phyloP scores from a whole-genome alignment of 2,888 invertebrate genomes.

The Neoascia interrupta region DNA sequence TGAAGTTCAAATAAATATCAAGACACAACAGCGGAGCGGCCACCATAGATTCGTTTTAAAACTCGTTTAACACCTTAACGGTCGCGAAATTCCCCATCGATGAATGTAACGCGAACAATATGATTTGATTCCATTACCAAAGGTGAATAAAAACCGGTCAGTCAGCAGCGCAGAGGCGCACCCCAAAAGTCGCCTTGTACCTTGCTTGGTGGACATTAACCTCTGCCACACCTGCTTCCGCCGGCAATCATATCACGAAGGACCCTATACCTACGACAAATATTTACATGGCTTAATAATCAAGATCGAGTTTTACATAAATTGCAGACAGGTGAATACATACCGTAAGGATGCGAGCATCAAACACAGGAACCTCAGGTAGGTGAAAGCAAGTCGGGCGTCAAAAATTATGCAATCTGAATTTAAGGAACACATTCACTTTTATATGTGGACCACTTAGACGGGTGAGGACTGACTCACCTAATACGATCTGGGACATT shows the following conservation, averaged over 20 bases:
- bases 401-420: background rate
- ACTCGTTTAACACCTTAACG: constrained; percentile 27
- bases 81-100: constrained; percentile 48
- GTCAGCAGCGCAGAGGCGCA: background rate
- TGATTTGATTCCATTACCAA: constrained; percentile 19
- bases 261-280: constrained; percentile 34
- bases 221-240: constrained; percentile 62
- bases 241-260: constrained; percentile 25
- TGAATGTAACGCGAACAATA: constrained; percentile 48
- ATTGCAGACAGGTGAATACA: constrained; percentile 40
- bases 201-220: constrained; percentile 53
- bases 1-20: background rate
- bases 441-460: constrained; percentile 31
- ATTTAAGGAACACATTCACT: background rate
- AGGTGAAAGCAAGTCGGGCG: constrained; percentile 1
- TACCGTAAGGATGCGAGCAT: no score
- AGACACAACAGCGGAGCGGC: no score
- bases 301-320: constrained; percentile 39
- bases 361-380: background rate
- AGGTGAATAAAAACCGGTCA: no score
- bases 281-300: constrained; percentile 59
- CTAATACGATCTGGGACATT: constrained; percentile 24
- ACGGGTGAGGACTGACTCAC: constrained; percentile 39
- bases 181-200: background rate
- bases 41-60: no score